Base-by-base conservation (phyloP, 1,140 invertebrate species). In the Pentalonia nigronervosa region DNA sequence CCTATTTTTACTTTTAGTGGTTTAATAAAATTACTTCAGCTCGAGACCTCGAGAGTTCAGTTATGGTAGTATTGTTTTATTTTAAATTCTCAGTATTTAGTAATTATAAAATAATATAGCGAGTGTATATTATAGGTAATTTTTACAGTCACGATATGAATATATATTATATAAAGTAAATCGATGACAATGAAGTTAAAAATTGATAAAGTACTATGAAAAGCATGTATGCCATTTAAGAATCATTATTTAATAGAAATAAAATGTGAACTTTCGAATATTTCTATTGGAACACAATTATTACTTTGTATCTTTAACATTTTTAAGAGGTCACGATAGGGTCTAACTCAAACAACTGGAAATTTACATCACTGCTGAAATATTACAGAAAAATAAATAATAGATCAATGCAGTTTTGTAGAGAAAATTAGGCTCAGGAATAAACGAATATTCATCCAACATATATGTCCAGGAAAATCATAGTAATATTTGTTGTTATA, bases 111-210 rank as follows among this genome's bases (percentile, higher is more conserved):
- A 83, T 83, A 83, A 36, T 83, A 83, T 36, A 34, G 21, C 20
- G 7, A 83, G 76, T 83, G 76, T n/a, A 23, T n/a, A 76, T 17
- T n/a, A 17, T 17, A 76, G 60, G 7, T 17, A 76, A 30, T 76
- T n/a, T 30, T 76, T n/a, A n/a, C 17, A n/a, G 60, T 76, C 60
- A n/a, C 60, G 60, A 76, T 76, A 76, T n/a, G 14, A 76, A 76
- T 76, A n/a, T n/a, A 76, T 76, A n/a, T 76, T 76, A 76, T 76
- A n/a, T 76, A 76, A n/a, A 76, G 60, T 76, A 76, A 76, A 76
- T 76, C 60, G n/a, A 76, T 76, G 60, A 76, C 60, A 76, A 76
- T 76, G 23, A 76, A n/a, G 30, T 76, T 76, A 30, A 67, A 67
- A 67, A 67, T 17, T 76, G 30, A 76, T 76, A n/a, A 76, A 76